phyloP scores from a whole-genome alignment of 2,888 invertebrate genomes.

The Andrena hattorfiana region DNA sequence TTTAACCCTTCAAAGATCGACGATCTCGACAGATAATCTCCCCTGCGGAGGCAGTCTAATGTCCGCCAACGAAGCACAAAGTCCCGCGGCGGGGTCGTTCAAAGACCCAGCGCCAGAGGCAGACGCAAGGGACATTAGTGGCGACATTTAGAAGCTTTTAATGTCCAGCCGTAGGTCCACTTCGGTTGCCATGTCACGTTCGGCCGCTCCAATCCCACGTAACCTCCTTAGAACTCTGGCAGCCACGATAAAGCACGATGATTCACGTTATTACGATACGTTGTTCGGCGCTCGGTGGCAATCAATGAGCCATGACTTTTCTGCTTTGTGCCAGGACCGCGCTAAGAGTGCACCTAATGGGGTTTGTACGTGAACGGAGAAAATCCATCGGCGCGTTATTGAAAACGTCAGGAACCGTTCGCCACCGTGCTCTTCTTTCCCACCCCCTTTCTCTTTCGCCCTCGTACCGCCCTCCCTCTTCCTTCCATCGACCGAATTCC shows the following conservation, averaged over 20 bases:
- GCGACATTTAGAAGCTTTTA: slow-evolving; percentile 62
- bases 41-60: neutral
- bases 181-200: slow-evolving; percentile 63
- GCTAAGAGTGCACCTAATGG: slow-evolving; percentile 61
- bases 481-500: neutral
- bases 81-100: neutral
- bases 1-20: too few relatives aligned
- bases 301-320: slow-evolving; percentile 68
- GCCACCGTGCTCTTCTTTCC: slow-evolving; percentile 7
- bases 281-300: slow-evolving; percentile 56
- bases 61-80: neutral
- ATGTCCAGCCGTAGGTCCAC: slow-evolving; percentile 41
- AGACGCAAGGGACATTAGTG: slow-evolving; percentile 16
- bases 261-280: slow-evolving; percentile 61
- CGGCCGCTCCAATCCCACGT: slow-evolving; percentile 31
- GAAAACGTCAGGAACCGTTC: slow-evolving; percentile 65
- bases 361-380: slow-evolving; percentile 70
- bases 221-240: slow-evolving; percentile 39
- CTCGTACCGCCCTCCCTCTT: neutral
- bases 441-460: slow-evolving; percentile 3
- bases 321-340: slow-evolving; percentile 39
- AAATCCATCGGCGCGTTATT: slow-evolving; percentile 70
- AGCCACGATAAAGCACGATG: slow-evolving; percentile 52
- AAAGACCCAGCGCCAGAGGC: neutral
- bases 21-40: too few relatives aligned